These are phyloP conservation scores for Microctonus aethiopoides DNA, from an alignment of 2,888 invertebrate genomes.

Conservation along the genomic window DNA sequence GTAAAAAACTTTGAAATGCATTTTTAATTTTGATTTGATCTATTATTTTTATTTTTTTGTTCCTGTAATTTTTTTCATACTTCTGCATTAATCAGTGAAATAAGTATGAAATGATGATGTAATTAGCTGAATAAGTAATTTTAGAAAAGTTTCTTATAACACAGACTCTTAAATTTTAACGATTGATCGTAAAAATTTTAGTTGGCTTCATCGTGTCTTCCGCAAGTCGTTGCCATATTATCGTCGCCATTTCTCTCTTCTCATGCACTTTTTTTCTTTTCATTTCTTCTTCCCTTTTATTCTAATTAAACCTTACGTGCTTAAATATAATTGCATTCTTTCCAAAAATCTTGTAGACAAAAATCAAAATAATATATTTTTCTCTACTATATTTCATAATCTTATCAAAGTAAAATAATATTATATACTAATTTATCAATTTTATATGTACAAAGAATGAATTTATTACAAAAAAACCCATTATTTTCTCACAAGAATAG, in stretches of 20 bases:
- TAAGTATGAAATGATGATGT: background rate
- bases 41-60: background rate
- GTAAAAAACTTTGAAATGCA: background rate
- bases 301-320: too few species aligned
- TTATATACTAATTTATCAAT: too few species aligned
- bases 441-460: background rate
- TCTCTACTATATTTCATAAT: too few species aligned
- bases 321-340: too few species aligned
- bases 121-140: background rate
- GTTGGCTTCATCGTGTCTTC: background rate
- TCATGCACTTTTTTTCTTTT: background rate
- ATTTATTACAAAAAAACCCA: background rate
- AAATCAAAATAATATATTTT: background rate
- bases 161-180: constrained; percentile 3
- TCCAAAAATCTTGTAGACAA: background rate
- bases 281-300: too few species aligned
- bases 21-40: background rate
- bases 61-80: background rate
- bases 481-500: background rate
- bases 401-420: too few species aligned
- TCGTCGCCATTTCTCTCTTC: background rate
- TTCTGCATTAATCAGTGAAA: background rate
- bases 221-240: background rate
- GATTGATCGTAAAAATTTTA: constrained; percentile 22
- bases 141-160: background rate